Evolutionary conservation across 2,888 invertebrate genomes (phyloP).

Genomic region (Polydrusus tereticollis): DNA sequence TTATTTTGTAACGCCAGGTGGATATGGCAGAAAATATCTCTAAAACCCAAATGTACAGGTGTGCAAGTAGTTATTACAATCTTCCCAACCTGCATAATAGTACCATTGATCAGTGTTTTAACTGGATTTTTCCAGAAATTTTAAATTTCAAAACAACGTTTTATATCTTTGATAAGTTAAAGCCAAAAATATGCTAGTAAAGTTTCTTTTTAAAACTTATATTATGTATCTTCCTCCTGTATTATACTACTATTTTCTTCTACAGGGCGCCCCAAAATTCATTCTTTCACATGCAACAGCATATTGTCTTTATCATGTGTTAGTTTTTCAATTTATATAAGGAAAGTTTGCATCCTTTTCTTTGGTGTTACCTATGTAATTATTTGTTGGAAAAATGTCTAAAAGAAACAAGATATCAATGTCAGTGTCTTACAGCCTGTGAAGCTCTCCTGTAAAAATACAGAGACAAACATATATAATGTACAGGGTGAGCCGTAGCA

Average conservation of each 20-base stretch:
- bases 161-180: constrained; percentile 8
- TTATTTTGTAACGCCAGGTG: too few relatives aligned
- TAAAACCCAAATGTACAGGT: too few relatives aligned
- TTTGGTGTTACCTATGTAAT: too few relatives aligned
- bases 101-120: constrained; percentile 13
- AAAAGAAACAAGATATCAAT: neutral
- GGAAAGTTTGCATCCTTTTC: too few relatives aligned
- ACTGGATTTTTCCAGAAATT: neutral
- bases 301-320: too few relatives aligned
- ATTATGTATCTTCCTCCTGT: neutral
- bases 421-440: constrained; percentile 9
- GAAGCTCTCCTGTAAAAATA: neutral
- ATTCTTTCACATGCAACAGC: too few relatives aligned
- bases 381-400: too few relatives aligned
- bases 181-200: constrained; percentile 18
- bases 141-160: neutral
- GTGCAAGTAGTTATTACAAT: too few relatives aligned
- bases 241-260: neutral
- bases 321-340: too few relatives aligned
- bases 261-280: neutral
- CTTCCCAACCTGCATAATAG: neutral
- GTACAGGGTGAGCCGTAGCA: neutral
- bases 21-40: too few relatives aligned
- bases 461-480: constrained; percentile 6
- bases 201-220: neutral